phyloP scores from a whole-genome alignment of 2,113 vertebrate genomes.

The Hucho hucho region DNA sequence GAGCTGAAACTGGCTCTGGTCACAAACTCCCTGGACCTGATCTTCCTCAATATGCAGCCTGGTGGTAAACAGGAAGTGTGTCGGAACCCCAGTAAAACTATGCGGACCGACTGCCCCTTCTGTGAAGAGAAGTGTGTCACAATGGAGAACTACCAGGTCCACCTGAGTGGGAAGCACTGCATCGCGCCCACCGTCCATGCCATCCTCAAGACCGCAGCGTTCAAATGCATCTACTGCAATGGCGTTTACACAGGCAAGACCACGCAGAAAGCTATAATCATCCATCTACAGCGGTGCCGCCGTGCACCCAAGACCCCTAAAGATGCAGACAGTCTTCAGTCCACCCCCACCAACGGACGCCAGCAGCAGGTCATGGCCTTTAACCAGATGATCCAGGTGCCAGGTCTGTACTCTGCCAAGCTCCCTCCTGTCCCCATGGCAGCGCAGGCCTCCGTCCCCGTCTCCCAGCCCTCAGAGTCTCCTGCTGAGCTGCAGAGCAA shows the following conservation, averaged over 20 bases:
- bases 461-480: neutral
- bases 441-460: conserved; percentile 32
- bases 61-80: conserved; percentile 62
- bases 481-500: conserved; percentile 64
- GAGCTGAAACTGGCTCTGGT: conserved; percentile 89
- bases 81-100: conserved; percentile 51
- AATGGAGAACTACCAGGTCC: conserved; percentile 79
- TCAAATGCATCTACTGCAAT: conserved; percentile 96
- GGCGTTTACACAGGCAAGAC: conserved; percentile 95
- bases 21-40: conserved; percentile 77
- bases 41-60: conserved; percentile 88
- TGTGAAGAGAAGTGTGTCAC: conserved; percentile 81
- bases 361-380: neutral
- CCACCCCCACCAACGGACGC: neutral
- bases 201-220: conserved; percentile 88
- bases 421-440: conserved; percentile 17
- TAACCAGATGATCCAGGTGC: neutral
- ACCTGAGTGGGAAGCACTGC: conserved; percentile 90
- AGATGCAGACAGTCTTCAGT: conserved; percentile 31
- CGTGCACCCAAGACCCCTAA: conserved; percentile 84
- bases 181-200: conserved; percentile 93
- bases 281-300: conserved; percentile 88
- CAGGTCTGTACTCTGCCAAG: neutral
- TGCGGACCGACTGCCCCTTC: conserved; percentile 83
- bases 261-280: conserved; percentile 88